Base-by-base conservation (phyloP, 53 echinoderm and acorn worm species). In the Echinarachnius parma region DNA sequence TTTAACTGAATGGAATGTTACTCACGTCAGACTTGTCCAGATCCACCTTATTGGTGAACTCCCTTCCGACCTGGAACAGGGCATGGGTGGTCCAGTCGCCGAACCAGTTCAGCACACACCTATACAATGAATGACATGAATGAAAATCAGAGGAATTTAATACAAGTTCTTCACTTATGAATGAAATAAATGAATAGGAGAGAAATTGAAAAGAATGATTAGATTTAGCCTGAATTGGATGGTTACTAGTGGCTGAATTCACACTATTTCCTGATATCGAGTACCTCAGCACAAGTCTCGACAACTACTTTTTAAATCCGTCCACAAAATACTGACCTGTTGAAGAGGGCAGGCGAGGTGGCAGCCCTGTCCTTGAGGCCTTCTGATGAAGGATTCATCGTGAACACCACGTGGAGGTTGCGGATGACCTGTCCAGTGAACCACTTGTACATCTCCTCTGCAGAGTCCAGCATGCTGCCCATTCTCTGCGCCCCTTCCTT, bases 51-150 rank as follows among this genome's bases (percentile, higher is more conserved):
- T 86, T 91, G 77, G 98, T 96, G 82, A 96, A 96, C 60, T 96
- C 98, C 53, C 77, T 90, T 28, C 98, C 98, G 2, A 96, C 98
- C 74, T 96, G 98, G 66, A 87, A 96, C 58, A 96, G 79, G 66
- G 98, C 98, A 61, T 90, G 87, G 5, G 81, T 96, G 35, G 98
- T 91, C 98, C 98, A 96, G 55, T 96, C 98, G 59, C 98, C 98
- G 64, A 96, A 96, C 98, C 98, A 96, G 83, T 96, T 96, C 84
- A 96, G 79, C 60, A 96, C 98, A 67, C 98, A 96, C 37, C 95
- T 95, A 59, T 9, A 32, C 46, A 61, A 45, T 26, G 39, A 14
- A 36, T 11, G 2, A 30, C 8, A 71, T 75, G 18, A 21, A 23
- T 32, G 29, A 16, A 23, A 74, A 28, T 2, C n/a, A n/a, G n/a